Conservation (phyloP, 2,888 invertebrate species). For the Ferrisia virgata region DNA sequence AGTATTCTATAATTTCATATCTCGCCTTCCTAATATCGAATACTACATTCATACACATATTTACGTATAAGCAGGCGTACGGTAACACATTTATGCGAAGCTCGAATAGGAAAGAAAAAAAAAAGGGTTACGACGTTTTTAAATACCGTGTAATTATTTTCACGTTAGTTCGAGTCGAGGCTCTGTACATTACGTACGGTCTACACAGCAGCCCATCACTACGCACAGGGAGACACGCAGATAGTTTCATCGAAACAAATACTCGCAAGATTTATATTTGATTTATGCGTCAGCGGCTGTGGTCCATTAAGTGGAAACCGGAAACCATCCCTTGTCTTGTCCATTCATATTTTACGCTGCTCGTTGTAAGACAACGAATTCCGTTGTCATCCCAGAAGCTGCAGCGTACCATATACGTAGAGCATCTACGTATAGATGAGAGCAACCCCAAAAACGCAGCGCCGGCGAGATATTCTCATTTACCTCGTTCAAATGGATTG, state of each 20-base stretch:
- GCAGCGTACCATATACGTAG: background rate
- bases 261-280: background rate
- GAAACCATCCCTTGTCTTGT: conserved; percentile 42
- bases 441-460: background rate
- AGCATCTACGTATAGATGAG: background rate
- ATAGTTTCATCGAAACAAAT: background rate
- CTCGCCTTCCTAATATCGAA: too few relatives aligned
- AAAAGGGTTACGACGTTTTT: background rate
- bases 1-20: too few relatives aligned
- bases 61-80: background rate
- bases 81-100: background rate
- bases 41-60: background rate
- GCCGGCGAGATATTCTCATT: background rate
- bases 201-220: background rate
- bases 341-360: conserved; percentile 11
- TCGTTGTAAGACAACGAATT: conserved; percentile 33
- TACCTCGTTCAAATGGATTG: conserved; percentile 41
- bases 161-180: background rate
- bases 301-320: conserved; percentile 39
- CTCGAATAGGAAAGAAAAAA: background rate
- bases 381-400: conserved; percentile 20
- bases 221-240: background rate
- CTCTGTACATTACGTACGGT: background rate
- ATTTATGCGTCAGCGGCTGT: conserved; percentile 30
- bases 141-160: conserved; percentile 3